A percentile compares a stretch with the other conserved stretches of the same genome.
These are phyloP conservation scores for Meloidogyne floridensis DNA, from an alignment of 1,140 invertebrate genomes.

Conservation along the genomic window DNA sequence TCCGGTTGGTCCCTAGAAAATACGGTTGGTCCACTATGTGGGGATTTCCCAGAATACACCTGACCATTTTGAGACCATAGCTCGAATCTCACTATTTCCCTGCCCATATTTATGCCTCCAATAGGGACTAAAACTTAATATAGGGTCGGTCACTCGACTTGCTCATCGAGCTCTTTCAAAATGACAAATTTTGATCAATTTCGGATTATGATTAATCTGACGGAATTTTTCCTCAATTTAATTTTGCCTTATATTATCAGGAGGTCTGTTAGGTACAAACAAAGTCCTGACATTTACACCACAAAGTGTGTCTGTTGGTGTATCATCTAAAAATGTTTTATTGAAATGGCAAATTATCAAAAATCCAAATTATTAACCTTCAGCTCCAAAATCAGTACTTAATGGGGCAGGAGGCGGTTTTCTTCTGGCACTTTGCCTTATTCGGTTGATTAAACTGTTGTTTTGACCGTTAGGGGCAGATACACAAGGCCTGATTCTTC, in stretches of 20 bases:
- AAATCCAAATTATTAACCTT: constrained; percentile 14
- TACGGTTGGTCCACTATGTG: too few relatives aligned
- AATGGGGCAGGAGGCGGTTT: constrained; percentile 32
- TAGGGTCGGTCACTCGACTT: too few relatives aligned
- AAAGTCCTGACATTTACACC: constrained; percentile 44
- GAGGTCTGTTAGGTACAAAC: constrained; percentile 50
- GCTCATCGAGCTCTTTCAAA: too few relatives aligned
- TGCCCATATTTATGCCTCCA: too few relatives aligned
- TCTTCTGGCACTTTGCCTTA: constrained; percentile 58
- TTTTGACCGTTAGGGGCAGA: constrained; percentile 13
- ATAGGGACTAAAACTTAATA: too few relatives aligned
- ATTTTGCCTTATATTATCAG: constrained; percentile 54
- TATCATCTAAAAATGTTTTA: constrained; percentile 13
- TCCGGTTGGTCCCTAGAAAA: too few relatives aligned
- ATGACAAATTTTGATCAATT: too few relatives aligned
- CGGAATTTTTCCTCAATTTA: too few relatives aligned
- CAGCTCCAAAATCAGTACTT: constrained; percentile 19
- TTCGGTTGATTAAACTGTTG: constrained; percentile 53
- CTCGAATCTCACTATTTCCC: too few relatives aligned
- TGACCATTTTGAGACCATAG: too few relatives aligned
- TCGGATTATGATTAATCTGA: too few relatives aligned
- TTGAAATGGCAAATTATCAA: constrained; percentile 30
- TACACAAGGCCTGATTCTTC: constrained; percentile 7
- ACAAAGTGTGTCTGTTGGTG: constrained; percentile 32
- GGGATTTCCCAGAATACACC: too few relatives aligned